These are phyloP conservation scores for Rhynchomys soricoides DNA, from an alignment of 2,113 vertebrate genomes.

Conservation along the genomic window DNA sequence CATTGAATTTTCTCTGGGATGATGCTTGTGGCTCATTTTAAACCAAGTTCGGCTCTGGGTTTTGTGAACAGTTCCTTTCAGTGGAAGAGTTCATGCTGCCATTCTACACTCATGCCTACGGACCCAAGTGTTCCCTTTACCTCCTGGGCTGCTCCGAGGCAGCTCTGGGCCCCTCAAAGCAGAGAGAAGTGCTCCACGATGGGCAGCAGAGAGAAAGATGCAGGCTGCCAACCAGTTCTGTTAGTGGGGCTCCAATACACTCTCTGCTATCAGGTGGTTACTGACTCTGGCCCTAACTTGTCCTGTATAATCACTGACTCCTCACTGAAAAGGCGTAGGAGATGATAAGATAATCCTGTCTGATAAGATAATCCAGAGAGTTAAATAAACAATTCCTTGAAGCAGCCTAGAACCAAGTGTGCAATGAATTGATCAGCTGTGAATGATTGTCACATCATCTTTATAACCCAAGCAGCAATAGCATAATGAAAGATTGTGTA, in stretches of 20 bases:
- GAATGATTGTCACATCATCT: neutral
- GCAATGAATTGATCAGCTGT: neutral
- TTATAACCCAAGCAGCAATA: neutral
- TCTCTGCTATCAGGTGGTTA: neutral
- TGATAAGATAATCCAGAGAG: neutral
- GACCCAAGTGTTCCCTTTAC: neutral
- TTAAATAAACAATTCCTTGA: neutral
- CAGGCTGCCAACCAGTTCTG: neutral
- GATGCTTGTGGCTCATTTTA: neutral
- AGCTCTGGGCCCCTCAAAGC: neutral
- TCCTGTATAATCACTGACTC: neutral
- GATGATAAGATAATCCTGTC: neutral
- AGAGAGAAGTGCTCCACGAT: neutral
- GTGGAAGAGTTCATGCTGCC: neutral
- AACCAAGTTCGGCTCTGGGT: neutral
- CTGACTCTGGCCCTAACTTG: neutral
- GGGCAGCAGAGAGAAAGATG: neutral
- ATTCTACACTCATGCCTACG: accelerated
- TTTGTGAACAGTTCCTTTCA: neutral
- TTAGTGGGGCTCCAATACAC: neutral
- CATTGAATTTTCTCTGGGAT: neutral
- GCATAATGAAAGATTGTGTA: neutral
- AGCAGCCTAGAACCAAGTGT: neutral
- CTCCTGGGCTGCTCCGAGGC: no score
- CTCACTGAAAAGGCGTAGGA: neutral